phyloP scores from a whole-genome alignment of 2,113 vertebrate species.

The Carollia perspicillata region DNA sequence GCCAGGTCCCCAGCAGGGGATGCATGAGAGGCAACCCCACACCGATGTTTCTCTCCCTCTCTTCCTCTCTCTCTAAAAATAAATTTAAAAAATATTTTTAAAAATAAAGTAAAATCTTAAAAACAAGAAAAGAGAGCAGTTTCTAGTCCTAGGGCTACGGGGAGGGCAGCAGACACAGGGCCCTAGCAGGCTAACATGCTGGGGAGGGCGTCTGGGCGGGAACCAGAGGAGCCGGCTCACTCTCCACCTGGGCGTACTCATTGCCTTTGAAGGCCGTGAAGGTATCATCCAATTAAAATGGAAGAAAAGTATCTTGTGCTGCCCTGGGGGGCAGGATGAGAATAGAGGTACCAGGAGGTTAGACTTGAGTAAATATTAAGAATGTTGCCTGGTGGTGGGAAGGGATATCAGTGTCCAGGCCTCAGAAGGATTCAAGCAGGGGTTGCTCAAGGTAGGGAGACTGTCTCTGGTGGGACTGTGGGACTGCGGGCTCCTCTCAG shows the following conservation, averaged over 20 bases:
- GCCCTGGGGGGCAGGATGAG: background rate
- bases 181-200: background rate
- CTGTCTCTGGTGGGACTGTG: background rate
- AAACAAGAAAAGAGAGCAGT: background rate
- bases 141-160: background rate
- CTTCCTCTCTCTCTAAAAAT: too few relatives aligned
- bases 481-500: background rate
- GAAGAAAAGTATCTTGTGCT: background rate
- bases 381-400: background rate
- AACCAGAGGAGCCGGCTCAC: background rate
- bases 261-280: background rate
- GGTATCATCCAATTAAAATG: background rate
- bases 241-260: too few relatives aligned
- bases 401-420: background rate
- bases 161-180: background rate
- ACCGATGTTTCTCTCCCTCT: too few relatives aligned
- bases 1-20: too few relatives aligned
- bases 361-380: background rate
- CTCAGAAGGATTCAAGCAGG: background rate
- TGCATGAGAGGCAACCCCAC: too few relatives aligned
- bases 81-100: too few relatives aligned
- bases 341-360: background rate
- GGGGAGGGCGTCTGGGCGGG: background rate
- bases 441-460: background rate
- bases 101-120: too few relatives aligned